Base-by-base conservation (phyloP, 2,797 vertebrate genomes). In the Hozukius guyotensis region DNA sequence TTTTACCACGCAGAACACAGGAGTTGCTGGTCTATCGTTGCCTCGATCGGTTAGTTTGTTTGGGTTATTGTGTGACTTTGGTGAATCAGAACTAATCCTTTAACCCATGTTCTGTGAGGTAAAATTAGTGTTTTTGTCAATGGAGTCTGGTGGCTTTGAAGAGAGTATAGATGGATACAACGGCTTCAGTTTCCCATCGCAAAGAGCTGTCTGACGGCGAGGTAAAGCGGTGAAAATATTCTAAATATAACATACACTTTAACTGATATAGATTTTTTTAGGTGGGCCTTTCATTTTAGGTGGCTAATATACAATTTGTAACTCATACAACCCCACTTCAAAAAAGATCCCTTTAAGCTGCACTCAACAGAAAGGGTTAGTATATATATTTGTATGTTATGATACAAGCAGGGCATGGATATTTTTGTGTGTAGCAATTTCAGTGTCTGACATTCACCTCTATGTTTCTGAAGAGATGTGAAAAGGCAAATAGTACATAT, bases 331-430 rank as follows among this genome's bases (percentile, higher is more conserved):
- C 11, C 31, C 8, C 10, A 2, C 10, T 29, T 16, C 2, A 32
- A 16, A 53, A 31, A 10, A 22, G 24, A 2, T 6, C 52, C 31
- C 13, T 56, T 36, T 18, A 69, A 84, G 72, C 73, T 85, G 67
- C 81, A 71, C 69, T 79, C 66, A 68, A 63, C 72, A 62, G 95
- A 97, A 70, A 69, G 8, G 14, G 18, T 82, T 22, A 82, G 66
- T 25, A 34, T 72, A 64, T 55, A 11, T 20, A 63, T 66, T 63
- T 13, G 3, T 56, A 24, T 52, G 32, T 66, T 56, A 65, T 31
- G 13, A 57, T 38, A 75, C 38, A 65, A 16, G 61, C n/a, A 65
- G 31, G 13, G 38, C 5, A 27, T 52, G 38, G 34, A 36, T 22
- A 34, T 24, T 32, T 20, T 1, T 64, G 64, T 72, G 29, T 82